Conservation (phyloP, 2,888 invertebrate genomes). For the Leptodirus hochenwartii region DNA sequence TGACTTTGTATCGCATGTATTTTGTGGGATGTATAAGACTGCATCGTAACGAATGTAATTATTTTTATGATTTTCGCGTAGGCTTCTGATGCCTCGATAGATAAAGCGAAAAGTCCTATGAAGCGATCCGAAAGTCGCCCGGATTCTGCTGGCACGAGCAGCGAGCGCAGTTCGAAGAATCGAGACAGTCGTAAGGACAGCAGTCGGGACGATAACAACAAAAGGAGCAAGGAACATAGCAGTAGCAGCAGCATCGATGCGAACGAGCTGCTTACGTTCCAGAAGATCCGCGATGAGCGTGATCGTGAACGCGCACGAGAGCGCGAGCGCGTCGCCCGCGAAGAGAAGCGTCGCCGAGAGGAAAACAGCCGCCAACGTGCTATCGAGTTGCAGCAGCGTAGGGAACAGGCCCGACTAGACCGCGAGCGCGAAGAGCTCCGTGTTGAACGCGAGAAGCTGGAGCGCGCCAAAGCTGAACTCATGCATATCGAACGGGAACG, state of each 20-base stretch:
- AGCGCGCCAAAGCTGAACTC: conserved; percentile 73
- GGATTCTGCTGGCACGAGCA: conserved; percentile 4
- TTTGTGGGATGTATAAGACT: no score
- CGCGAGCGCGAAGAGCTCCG: conserved; percentile 66
- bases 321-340: conserved; percentile 56
- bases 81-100: no score
- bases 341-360: conserved; percentile 65
- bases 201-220: conserved; percentile 9
- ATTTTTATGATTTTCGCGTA: no score
- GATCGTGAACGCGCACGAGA: conserved; percentile 58
- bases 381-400: conserved; percentile 64
- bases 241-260: conserved; percentile 6
- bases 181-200: no score
- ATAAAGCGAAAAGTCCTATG: conserved; percentile 8
- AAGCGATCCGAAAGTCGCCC: conserved; percentile 1
- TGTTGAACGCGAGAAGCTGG: conserved; percentile 71
- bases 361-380: conserved; percentile 62
- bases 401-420: conserved; percentile 66
- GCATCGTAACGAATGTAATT: no score
- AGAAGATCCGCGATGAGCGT: conserved; percentile 65
- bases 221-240: conserved; percentile 22
- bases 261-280: conserved; percentile 56
- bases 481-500: conserved; percentile 69
- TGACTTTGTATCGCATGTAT: no score
- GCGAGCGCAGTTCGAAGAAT: conserved; percentile 6